Base-by-base conservation (phyloP, 2,113 vertebrate genomes). In the Sinocyclocheilus anophthalmus region DNA sequence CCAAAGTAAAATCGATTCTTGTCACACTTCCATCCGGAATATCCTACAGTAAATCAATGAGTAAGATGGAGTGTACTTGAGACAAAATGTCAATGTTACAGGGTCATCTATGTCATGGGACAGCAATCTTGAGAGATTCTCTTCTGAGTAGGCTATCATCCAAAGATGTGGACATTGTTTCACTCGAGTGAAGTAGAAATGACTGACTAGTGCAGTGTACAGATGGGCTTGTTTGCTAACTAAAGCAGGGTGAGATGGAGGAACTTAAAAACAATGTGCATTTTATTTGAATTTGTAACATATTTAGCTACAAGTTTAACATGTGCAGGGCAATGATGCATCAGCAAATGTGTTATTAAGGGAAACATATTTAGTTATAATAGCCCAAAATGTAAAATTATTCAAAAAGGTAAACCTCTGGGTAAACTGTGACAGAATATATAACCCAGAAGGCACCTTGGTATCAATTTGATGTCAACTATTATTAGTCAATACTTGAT, bases 1-100 rank as follows among this genome's bases (percentile, higher is more conserved):
- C 63, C 5, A 18, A 45, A 50, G 80, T 26, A 45, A 69, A 53
- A 82, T 82, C 45, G 3, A 69, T 82, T 82, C 45, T 82, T 70
- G 63, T 69, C 16, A 16, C 77, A 48, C 39, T 53, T 53, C 45
- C 61, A 33, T 26, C 80, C 22, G 2, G 53, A 33, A 67, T 33
- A 69, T 24, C 33, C 37, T 61, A 63, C 37, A 81, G 4, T 63
- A 42, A 82, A 82, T 69, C 80, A 82, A 53, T 37, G 24, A 50
- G 7, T 20, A 69, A 67, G 45, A 82, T 48, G 8, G 39, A 26
- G 22, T 42, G 77, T 24, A 7, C 26, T 22, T 22, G 26, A 61
- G 33, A 42, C 33, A 24, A 65, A 26, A 24, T 20, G 37, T 8
- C 37, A 26, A 18, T 26, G 22, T 65, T 5, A 42, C n/a, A 3